Evolutionary conservation across 2,888 invertebrate species (phyloP), one percentile per base, ranked within the genome.

Genomic region (Exocentrus adspersus): DNA sequence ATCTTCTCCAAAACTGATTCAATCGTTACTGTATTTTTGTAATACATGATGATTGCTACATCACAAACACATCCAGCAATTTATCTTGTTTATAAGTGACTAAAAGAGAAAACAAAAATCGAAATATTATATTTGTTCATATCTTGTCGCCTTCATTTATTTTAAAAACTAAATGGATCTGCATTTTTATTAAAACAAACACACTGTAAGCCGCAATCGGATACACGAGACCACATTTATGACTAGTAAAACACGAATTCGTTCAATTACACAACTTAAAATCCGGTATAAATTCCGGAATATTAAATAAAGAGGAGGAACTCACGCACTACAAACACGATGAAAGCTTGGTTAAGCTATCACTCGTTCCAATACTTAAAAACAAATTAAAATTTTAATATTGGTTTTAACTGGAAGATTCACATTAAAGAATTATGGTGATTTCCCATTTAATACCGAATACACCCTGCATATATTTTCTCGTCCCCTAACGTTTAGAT

Each of bases 351-450:
- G 46, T 60, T 57, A 46, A 57, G 17, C 46, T 17, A 32, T 12
- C 30, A 46, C 20, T 19, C 45, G 24, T n/a, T 28, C 51, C 60
- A 20, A 24, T 60, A 60, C 64, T 60, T 43, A 37, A 60, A 62
- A 60, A 54, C 50, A 45, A 64, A 64, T 64, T 56, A 51, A 60
- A 54, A 60, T 54, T 54, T 56, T 37, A 54, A 54, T 60, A 64
- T 53, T 45, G 50, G 48, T 50, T 43, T 21, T 32, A 14, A 17
- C 24, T 21, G 48, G 50, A 54, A 54, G 60, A 51, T 32, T 54
- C 54, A 50, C 60, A 48, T 59, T 45, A 43, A 17, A 24, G 46
- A 46, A 53, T 46, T 60, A 30, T 53, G 45, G 19, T 17, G 20
- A 41, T 53, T 43, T 50, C 53, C 24, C 48, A 50, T 19, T 45